phyloP scores from a whole-genome alignment of 2,797 vertebrate genomes.

The Cuniculus paca region DNA sequence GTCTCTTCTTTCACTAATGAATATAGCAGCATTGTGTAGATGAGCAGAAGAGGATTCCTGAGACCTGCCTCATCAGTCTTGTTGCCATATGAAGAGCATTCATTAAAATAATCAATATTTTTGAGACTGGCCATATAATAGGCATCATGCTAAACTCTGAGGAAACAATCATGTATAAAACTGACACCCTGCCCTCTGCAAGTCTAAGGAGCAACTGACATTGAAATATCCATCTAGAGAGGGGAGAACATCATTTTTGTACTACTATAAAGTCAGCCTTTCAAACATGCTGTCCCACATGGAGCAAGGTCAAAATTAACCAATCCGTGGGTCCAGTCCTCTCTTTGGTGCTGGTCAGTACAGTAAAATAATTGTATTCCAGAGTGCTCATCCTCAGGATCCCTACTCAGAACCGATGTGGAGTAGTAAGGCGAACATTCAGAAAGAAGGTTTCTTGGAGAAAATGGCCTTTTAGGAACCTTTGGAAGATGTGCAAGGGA shows the following conservation, averaged over 20 bases:
- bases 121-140: constrained; percentile 23
- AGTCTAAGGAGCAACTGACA: not conserved
- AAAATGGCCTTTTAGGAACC: not conserved
- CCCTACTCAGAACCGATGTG: not conserved
- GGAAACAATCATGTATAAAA: not conserved
- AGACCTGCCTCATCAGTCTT: constrained; percentile 23
- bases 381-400: not conserved
- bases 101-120: constrained; percentile 68
- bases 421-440: not conserved
- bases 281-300: not conserved
- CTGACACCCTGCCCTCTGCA: not conserved
- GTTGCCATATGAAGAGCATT: not conserved
- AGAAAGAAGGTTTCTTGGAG: not conserved
- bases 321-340: not conserved
- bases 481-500: not conserved
- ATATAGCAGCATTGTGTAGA: not conserved
- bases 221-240: not conserved
- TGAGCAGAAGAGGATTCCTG: not conserved
- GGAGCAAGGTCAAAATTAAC: not conserved
- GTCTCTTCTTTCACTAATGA: constrained; percentile 38
- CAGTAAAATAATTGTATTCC: not conserved
- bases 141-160: not conserved
- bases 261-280: not conserved
- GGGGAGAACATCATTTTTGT: not conserved
- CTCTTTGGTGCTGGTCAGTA: not conserved